phyloP scores from a whole-genome alignment of 1,140 invertebrate genomes.

The Acromyrmex charruanus region DNA sequence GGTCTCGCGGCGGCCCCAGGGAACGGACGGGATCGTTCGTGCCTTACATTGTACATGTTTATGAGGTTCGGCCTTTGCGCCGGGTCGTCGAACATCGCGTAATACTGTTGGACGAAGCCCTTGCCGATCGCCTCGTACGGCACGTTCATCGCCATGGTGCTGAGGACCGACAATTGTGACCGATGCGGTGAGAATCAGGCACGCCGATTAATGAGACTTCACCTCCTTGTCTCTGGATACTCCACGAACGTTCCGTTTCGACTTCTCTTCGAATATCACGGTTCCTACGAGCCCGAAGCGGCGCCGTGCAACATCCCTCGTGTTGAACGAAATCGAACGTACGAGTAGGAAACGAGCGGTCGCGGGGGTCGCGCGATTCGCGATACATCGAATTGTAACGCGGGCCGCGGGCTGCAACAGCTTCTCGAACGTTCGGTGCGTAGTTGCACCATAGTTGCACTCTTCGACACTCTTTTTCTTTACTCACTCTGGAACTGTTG shows the following conservation, averaged over 20 bases:
- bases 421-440: background rate
- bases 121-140: conserved; percentile 97
- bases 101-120: conserved; percentile 97
- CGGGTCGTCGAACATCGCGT: conserved; percentile 95
- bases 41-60: conserved; percentile 97
- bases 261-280: background rate
- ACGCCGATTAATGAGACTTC: background rate
- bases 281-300: conserved; percentile 10
- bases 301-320: conserved; percentile 19
- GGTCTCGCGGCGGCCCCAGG: conserved; percentile 28
- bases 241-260: background rate
- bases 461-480: background rate
- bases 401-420: background rate
- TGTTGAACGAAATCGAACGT: background rate
- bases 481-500: no score
- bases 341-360: conserved; percentile 4
- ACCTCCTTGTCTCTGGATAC: background rate
- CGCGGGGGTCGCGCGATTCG: conserved; percentile 4
- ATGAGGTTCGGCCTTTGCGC: conserved; percentile 92
- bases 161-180: background rate
- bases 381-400: conserved; percentile 30
- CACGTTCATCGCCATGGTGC: conserved; percentile 93
- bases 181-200: background rate
- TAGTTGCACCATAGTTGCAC: background rate
- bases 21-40: background rate